Base-by-base conservation (phyloP, 2,797 vertebrate species). In the Alcedo quadribrachys region DNA sequence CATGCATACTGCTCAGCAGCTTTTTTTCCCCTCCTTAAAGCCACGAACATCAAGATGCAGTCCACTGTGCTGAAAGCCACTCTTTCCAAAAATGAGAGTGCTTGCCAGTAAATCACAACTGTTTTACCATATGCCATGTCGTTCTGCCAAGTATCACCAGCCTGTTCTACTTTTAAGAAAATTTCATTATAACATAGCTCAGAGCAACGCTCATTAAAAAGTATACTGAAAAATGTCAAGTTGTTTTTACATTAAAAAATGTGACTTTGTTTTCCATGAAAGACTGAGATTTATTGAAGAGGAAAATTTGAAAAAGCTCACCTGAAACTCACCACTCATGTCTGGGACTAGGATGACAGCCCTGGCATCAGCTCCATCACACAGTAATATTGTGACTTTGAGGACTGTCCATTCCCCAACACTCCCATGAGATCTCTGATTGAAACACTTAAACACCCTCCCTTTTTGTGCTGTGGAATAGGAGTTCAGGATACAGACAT, bases 141-240 rank as follows among this genome's bases (percentile, higher is more conserved):
- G 68, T 98, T 97, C 98, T 99, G 98, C 98, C 98, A 99, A 99
- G 98, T 97, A 97, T 98, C 97, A 97, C 98, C 97, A 98, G 98
- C 97, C 98, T 98, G 98, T 97, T 98, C 98, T 97, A 98, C 98
- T 98, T 98, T 97, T 97, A 97, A 98, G 98, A 98, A 98, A 98
- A 99, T 99, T 98, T 98, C 98, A 98, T 98, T 98, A 98, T 98
- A 97, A 97, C 97, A 98, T 98, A 97, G 98, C 98, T 98, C 97
- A 97, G 96, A 98, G 98, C 98, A 97, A 97, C 95, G 92, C 98
- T 99, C 98, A 99, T 99, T 99, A 99, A 98, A 97, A 98, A 98
- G 96, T 97, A 98, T 98, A 98, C 98, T 94, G 96, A 98, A 98
- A 98, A 98, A 98, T 98, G 98, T 98, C 98, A 98, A 97, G 95